Conservation (phyloP, 2,888 invertebrate species). For the Hoplodrina ambigua region DNA sequence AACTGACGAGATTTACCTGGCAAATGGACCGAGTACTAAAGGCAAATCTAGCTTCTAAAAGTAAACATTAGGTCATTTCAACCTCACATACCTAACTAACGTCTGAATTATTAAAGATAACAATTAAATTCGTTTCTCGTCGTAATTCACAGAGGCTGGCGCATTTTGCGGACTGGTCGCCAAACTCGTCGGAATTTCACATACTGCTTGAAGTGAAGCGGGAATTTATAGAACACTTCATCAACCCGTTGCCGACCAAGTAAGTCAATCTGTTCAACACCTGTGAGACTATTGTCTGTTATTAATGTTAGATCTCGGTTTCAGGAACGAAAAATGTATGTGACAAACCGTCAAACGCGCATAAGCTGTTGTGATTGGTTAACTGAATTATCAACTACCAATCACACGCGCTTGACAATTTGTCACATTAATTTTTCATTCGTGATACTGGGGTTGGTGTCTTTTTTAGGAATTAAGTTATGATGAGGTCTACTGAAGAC, state of each 20-base stretch:
- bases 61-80: conserved; percentile 60
- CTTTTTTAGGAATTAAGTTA: not conserved
- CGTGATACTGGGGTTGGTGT: conserved; percentile 6
- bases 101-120: conserved; percentile 67
- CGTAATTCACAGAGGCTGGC: conserved; percentile 90
- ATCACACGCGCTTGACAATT: too few species aligned
- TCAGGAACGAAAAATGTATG: too few species aligned
- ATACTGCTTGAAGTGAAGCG: conserved; percentile 93
- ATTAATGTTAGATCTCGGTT: conserved; percentile 59
- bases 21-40: conserved; percentile 43
- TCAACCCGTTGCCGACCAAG: conserved; percentile 90
- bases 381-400: too few species aligned
- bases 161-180: conserved; percentile 94
- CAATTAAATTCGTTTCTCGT: conserved; percentile 74
- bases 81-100: conserved; percentile 63
- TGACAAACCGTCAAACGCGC: too few species aligned
- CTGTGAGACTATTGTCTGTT: conserved; percentile 59
- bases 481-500: not conserved
- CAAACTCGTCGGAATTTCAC: conserved; percentile 93
- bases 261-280: conserved; percentile 78
- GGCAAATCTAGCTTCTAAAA: conserved; percentile 53
- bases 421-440: too few species aligned
- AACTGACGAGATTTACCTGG: conserved; percentile 32
- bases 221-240: conserved; percentile 93
- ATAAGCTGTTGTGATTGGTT: too few species aligned